Base-by-base conservation (phyloP, 1,140 invertebrate species). In the Ceratitis capitata region DNA sequence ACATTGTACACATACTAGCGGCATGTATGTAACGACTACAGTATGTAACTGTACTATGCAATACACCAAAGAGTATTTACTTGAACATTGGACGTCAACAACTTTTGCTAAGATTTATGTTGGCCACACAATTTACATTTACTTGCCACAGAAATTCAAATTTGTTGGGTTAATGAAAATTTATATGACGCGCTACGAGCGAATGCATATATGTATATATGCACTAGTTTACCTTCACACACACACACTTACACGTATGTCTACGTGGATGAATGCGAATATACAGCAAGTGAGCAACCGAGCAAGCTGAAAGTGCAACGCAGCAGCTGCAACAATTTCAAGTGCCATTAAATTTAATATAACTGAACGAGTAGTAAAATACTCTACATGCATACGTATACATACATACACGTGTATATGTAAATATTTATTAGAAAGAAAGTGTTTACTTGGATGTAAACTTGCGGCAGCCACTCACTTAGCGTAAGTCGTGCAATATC, bases 101-200 rank as follows among this genome's bases (percentile, higher is more conserved):
- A 78, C 69, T 78, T 78, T 78, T 45, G 69, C 69, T 45, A 78
- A 78, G 69, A 78, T 78, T 78, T 78, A 78, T 78, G 69, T 78
- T 78, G 69, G 69, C 69, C 69, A 78, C 69, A 47, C 39, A 78
- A 78, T 78, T 78, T 78, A 78, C 69, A 39, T 78, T 78, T 78
- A 78, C 69, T 78, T 78, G 69, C 69, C 69, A 78, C 69, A 78
- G 69, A 78, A 78, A 78, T 78, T 78, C 69, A 78, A 78, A 78
- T 78, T 78, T 78, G 69, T 78, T 78, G 69, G 69, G 69, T 78
- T 78, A 78, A 78, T 78, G 69, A 78, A 78, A 78, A 78, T 78
- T 78, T 78, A 78, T 78, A 78, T 78, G 39, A 78, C 39, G 12
- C 32, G 61, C 61, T 29, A 32, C 29, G 32, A 69, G 61, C 61